Conservation (phyloP, 2,888 invertebrate genomes). For the Prosopocoilus inquinatus region DNA sequence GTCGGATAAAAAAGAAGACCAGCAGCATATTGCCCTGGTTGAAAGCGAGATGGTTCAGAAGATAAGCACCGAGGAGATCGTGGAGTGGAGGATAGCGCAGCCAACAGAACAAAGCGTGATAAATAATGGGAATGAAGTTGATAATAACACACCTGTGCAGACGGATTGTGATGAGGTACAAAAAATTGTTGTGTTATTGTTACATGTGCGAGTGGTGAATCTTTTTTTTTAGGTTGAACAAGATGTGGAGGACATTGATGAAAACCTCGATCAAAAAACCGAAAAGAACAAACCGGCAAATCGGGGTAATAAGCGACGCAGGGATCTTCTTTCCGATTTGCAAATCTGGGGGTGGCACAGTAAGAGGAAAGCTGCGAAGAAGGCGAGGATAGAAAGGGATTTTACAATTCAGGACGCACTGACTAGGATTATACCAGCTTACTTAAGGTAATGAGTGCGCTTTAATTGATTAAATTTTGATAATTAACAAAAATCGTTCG, state of each 20-base stretch:
- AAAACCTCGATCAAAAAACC: conserved; percentile 37
- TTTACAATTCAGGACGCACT: conserved; percentile 68
- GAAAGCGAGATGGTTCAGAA: conserved; percentile 37
- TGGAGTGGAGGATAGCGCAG: conserved; percentile 43
- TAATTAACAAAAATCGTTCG: neutral
- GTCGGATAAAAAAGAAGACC: conserved; percentile 43
- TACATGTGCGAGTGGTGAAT: neutral
- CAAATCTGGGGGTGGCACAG: conserved; percentile 79
- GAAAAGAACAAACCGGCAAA: conserved; percentile 37
- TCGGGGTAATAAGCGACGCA: conserved; percentile 57
- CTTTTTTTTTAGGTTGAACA: conserved; percentile 35
- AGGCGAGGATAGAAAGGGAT: conserved; percentile 58
- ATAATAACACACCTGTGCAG: conserved; percentile 42
- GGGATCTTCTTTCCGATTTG: conserved; percentile 69
- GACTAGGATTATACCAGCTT: conserved; percentile 63
- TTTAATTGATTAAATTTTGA: conserved; percentile 24
- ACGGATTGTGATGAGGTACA: conserved; percentile 48
- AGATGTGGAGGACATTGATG: conserved; percentile 46
- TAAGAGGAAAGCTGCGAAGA: conserved; percentile 57
- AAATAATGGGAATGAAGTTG: conserved; percentile 30
- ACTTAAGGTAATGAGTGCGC: conserved; percentile 58
- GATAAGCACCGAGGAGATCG: conserved; percentile 33
- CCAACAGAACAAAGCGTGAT: conserved; percentile 41
- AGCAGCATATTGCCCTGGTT: conserved; percentile 46
- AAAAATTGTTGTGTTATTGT: neutral